These are phyloP conservation scores for Neoseiulus cucumeris DNA, from an alignment of 1,140 invertebrate genomes.

Conservation along the genomic window DNA sequence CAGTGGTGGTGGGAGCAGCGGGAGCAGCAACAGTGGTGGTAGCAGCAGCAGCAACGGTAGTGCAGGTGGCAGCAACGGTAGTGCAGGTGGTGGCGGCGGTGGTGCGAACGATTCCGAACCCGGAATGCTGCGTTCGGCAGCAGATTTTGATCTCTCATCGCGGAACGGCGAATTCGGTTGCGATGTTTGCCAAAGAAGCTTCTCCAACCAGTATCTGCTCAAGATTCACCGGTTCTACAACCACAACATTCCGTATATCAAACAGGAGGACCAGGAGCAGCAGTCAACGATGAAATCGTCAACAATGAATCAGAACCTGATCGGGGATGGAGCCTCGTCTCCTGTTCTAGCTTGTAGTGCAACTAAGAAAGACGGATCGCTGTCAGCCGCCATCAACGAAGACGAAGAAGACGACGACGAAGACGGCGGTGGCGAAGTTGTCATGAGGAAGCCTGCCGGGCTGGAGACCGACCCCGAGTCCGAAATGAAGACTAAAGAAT, in stretches of 20 bases:
- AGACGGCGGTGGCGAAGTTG: constrained; percentile 6
- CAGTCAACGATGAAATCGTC: not conserved
- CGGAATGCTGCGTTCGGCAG: constrained; percentile 23
- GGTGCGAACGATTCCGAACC: constrained; percentile 42
- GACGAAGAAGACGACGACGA: not conserved
- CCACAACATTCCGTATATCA: constrained; percentile 24
- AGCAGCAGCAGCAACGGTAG: not conserved
- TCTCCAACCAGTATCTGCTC: constrained; percentile 34
- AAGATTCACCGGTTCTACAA: constrained; percentile 34
- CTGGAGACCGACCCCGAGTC: constrained; percentile 11
- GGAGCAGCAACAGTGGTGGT: constrained; percentile 12
- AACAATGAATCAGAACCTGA: not conserved
- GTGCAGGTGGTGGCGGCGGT: constrained; percentile 32
- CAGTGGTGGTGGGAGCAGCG: constrained; percentile 17
- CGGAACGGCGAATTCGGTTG: constrained; percentile 30
- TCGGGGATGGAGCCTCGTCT: constrained; percentile 8
- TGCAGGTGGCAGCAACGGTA: constrained; percentile 28
- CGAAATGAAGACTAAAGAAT: constrained; percentile 12
- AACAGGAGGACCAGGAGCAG: constrained; percentile 20
- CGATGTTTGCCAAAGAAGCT: constrained; percentile 34
- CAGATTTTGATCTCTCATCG: constrained; percentile 8
- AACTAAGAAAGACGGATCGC: constrained; percentile 10
- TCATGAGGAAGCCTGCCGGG: constrained; percentile 12
- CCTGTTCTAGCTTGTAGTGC: not conserved
- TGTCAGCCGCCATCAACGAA: not conserved